Percentiles rank a stretch among this genome's conserved stretches.
Conservation (phyloP, 2,888 invertebrate genomes). For the Acleris sparsana region DNA sequence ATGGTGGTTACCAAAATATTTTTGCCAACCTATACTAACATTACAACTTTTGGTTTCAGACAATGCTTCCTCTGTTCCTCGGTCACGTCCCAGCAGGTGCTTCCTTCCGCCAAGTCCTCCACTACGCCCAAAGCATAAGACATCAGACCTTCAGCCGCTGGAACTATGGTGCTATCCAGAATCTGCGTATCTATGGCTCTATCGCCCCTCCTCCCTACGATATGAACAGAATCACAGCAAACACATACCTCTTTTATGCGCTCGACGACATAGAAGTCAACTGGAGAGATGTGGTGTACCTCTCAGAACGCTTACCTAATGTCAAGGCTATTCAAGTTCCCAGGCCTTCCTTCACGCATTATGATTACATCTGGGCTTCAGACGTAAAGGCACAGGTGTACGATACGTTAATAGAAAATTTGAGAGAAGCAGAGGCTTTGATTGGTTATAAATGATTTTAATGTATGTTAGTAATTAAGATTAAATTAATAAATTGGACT, state of each 20-base stretch:
- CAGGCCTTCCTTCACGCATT: slow-evolving; percentile 52
- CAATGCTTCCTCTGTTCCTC: slow-evolving; percentile 3
- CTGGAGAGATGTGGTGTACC: slow-evolving; percentile 46
- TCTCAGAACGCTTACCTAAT: slow-evolving; percentile 48
- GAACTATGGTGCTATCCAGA: slow-evolving; percentile 47
- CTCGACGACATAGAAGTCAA: slow-evolving; percentile 47
- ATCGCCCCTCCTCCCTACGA: slow-evolving; percentile 54
- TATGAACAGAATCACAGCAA: slow-evolving; percentile 47
- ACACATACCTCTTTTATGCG: slow-evolving; percentile 55
- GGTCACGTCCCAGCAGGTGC: slow-evolving; percentile 61
- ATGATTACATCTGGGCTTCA: slow-evolving; percentile 57
- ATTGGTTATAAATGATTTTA: too few species aligned
- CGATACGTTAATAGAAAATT: slow-evolving; percentile 42
- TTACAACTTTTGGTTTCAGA: too few species aligned
- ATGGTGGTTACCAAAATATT: too few species aligned
- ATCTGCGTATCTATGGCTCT: slow-evolving; percentile 51
- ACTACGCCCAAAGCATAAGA: slow-evolving; percentile 58
- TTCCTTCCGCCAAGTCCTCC: slow-evolving; percentile 57
- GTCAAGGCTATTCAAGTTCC: slow-evolving; percentile 41
- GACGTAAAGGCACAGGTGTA: slow-evolving; percentile 49
- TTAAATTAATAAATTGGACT: too few species aligned
- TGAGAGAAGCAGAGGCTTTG: slow-evolving; percentile 50
- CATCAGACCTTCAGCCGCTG: slow-evolving; percentile 54
- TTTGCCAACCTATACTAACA: too few species aligned
- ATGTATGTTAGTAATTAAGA: slow-evolving; percentile 31